Conservation (phyloP, 2,797 vertebrate species). For the Cossypha caffra region DNA sequence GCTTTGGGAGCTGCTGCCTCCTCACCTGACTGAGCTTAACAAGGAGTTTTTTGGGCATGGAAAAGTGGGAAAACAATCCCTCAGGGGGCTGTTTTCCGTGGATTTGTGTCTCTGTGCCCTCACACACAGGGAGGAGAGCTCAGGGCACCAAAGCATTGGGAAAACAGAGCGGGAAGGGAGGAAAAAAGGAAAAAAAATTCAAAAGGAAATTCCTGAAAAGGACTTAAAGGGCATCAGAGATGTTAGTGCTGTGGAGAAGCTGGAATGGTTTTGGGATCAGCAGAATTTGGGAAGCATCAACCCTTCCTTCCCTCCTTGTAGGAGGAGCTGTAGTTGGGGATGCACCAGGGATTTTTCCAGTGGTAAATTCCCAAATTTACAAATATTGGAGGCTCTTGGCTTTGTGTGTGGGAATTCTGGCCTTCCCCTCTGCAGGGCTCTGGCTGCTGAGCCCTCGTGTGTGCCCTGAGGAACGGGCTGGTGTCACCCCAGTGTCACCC, state of each 20-base stretch:
- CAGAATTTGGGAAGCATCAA: fast-evolving
- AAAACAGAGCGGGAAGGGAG: fast-evolving
- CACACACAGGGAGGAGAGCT: fast-evolving
- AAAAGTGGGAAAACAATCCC: not conserved
- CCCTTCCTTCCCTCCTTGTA: no score
- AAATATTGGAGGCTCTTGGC: not conserved
- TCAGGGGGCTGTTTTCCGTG: not conserved
- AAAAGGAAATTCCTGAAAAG: not conserved
- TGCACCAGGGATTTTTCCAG: not conserved
- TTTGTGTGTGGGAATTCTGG: not conserved
- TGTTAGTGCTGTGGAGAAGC: not conserved
- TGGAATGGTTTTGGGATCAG: not conserved
- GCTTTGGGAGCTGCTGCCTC: not conserved
- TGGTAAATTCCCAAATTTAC: not conserved
- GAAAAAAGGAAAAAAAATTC: not conserved
- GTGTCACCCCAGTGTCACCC: not conserved
- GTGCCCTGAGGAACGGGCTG: not conserved
- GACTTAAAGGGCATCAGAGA: fast-evolving
- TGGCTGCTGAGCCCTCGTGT: not conserved
- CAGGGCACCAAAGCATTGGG: not conserved
- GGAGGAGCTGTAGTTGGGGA: not conserved
- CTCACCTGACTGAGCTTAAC: not conserved
- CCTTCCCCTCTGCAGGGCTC: not conserved
- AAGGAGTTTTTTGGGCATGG: not conserved
- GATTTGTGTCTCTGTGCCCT: fast-evolving